phyloP scores from a whole-genome alignment of 2,888 invertebrate genomes.

The Caenorhabditis sp. region DNA sequence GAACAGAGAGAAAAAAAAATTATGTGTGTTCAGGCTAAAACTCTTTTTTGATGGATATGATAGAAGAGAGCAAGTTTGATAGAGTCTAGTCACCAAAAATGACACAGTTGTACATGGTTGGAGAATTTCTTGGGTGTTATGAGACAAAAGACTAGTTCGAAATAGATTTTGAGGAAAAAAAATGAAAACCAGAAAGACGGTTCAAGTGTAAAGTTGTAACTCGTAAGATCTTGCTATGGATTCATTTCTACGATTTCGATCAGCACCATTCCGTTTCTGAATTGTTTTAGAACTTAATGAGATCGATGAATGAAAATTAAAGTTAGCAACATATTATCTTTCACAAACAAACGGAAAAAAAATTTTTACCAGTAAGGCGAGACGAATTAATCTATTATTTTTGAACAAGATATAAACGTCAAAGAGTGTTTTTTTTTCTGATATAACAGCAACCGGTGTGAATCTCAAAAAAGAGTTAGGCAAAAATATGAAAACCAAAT shows the following conservation, averaged over 20 bases:
- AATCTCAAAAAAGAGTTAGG: slow-evolving; percentile 5
- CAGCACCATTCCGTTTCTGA: slow-evolving; percentile 20
- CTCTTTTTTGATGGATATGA: neutral
- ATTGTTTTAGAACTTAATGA: slow-evolving; percentile 2
- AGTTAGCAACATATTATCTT: slow-evolving; percentile 19
- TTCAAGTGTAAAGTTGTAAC: slow-evolving; percentile 30
- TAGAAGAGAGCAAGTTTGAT: neutral
- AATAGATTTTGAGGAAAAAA: neutral
- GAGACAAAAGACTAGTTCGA: neutral
- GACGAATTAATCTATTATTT: slow-evolving; percentile 1
- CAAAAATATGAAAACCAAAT: slow-evolving; percentile 2
- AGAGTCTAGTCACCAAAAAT: neutral
- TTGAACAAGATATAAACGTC: neutral
- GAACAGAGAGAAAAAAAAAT: neutral
- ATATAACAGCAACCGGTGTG: slow-evolving; percentile 4
- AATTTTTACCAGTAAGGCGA: slow-evolving; percentile 22
- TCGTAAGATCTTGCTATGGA: slow-evolving; percentile 32
- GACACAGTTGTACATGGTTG: neutral
- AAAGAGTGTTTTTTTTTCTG: neutral
- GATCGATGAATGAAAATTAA: slow-evolving; percentile 7
- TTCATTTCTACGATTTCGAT: slow-evolving; percentile 16
- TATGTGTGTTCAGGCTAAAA: neutral
- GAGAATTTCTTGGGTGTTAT: neutral
- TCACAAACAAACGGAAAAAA: slow-evolving; percentile 36
- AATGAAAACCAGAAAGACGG: too few species aligned